These are phyloP conservation scores for Colinus virginianus DNA, from an alignment of 2,113 vertebrate genomes.

Conservation along the genomic window DNA sequence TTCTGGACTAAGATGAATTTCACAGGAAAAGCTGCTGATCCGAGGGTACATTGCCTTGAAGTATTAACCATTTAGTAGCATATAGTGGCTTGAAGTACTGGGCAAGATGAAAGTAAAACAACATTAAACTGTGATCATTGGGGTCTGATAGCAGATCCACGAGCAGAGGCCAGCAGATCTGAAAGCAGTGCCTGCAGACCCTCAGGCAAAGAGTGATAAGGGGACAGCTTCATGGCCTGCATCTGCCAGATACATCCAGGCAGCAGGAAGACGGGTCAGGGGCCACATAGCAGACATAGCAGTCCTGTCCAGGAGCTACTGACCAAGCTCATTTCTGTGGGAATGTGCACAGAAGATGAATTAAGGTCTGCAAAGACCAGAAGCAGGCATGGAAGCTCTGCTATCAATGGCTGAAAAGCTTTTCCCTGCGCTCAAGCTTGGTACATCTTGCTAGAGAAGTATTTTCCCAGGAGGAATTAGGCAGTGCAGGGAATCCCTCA, in stretches of 20 bases:
- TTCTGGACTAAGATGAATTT: not conserved
- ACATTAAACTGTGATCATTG: not conserved
- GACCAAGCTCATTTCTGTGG: not conserved
- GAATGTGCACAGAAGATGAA: not conserved
- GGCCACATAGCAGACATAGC: constrained; percentile 2
- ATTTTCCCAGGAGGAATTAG: not conserved
- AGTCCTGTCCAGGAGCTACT: not conserved
- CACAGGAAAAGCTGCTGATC: not conserved
- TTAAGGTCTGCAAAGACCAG: not conserved
- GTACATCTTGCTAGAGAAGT: not conserved
- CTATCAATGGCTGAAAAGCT: not conserved
- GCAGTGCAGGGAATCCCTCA: not conserved
- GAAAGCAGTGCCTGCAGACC: not conserved
- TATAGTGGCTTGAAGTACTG: not conserved
- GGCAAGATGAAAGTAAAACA: not conserved
- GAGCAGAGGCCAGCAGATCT: not conserved
- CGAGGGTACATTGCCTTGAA: not conserved
- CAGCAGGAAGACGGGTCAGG: not conserved
- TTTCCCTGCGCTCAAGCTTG: not conserved
- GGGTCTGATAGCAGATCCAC: rapidly evolving
- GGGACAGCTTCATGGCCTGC: not conserved
- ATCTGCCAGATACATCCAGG: not conserved
- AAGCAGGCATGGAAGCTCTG: not conserved
- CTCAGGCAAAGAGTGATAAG: not conserved
- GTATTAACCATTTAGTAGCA: not conserved